Evolutionary conservation across 2,797 vertebrate genomes (phyloP).

Genomic region (Danio aesculapii): DNA sequence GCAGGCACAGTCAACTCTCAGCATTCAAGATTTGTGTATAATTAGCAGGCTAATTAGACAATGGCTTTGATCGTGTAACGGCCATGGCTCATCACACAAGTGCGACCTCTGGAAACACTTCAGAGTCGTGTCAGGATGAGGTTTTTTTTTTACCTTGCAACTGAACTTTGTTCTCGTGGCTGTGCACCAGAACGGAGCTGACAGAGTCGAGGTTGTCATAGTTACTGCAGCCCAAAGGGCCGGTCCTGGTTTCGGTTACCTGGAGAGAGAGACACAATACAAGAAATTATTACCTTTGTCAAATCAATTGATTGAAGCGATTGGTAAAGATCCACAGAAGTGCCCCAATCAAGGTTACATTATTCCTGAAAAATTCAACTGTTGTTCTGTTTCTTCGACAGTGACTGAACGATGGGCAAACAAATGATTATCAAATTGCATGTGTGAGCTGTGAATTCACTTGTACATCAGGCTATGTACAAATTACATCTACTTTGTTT

Average conservation of each 20-base stretch:
- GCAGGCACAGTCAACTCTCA: conserved; percentile 38
- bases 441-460: no score
- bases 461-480: no score
- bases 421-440: no score
- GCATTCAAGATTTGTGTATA: conserved; percentile 41
- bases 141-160: conserved; percentile 86
- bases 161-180: conserved; percentile 97
- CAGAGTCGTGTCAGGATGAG: background rate
- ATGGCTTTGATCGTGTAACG: conserved; percentile 31
- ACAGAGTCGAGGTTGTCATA: conserved; percentile 99
- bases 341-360: no score
- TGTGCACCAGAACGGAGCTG: conserved; percentile 97
- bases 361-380: no score
- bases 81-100: conserved; percentile 17
- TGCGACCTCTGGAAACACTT: conserved; percentile 25
- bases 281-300: conserved; percentile 8
- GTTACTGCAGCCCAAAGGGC: conserved; percentile 98
- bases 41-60: conserved; percentile 40
- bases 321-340: background rate
- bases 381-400: no score
- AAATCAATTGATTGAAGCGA: conserved; percentile 13
- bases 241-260: conserved; percentile 97
- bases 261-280: conserved; percentile 61
- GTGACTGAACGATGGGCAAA: no score
- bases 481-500: no score